Percentiles rank a stretch among this genome's conserved stretches.
Conservation (phyloP, 1,140 invertebrate genomes). For the Plutomurus gul region DNA sequence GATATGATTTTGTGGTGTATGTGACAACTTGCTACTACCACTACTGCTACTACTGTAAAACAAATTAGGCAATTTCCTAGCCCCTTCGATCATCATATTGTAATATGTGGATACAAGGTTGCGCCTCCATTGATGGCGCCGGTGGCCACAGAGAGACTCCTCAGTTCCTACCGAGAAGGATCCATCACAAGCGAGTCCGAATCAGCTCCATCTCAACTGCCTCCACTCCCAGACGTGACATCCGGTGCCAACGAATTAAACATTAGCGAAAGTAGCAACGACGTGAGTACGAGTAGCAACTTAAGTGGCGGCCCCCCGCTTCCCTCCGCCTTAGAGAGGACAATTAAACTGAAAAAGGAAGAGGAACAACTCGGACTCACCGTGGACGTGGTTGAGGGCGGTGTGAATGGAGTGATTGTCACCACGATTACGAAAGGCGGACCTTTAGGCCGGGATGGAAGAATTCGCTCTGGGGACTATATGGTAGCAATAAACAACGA, state of each 20-base stretch:
- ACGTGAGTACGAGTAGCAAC: neutral
- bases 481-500: conserved; percentile 68
- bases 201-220: conserved; percentile 1
- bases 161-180: conserved; percentile 40
- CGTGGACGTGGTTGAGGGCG: conserved; percentile 65
- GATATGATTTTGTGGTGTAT: conserved; percentile 14
- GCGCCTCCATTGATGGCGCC: conserved; percentile 54
- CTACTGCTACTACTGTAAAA: no score
- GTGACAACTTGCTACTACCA: conserved; percentile 19
- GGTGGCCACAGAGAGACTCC: conserved; percentile 56
- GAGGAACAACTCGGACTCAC: conserved; percentile 65
- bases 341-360: conserved; percentile 66
- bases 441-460: conserved; percentile 65
- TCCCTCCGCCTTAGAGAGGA: conserved; percentile 65
- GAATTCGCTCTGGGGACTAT: conserved; percentile 62
- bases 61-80: conserved; percentile 16
- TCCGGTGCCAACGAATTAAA: neutral
- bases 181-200: neutral
- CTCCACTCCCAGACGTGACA: neutral
- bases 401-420: conserved; percentile 69
- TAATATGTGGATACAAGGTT: conserved; percentile 24
- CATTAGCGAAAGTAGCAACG: conserved; percentile 18
- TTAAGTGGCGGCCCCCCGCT: conserved; percentile 56
- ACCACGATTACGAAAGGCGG: conserved; percentile 61
- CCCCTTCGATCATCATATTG: conserved; percentile 17